phyloP scores from a whole-genome alignment of 2,888 invertebrate genomes.

The Caradrina kadenii region DNA sequence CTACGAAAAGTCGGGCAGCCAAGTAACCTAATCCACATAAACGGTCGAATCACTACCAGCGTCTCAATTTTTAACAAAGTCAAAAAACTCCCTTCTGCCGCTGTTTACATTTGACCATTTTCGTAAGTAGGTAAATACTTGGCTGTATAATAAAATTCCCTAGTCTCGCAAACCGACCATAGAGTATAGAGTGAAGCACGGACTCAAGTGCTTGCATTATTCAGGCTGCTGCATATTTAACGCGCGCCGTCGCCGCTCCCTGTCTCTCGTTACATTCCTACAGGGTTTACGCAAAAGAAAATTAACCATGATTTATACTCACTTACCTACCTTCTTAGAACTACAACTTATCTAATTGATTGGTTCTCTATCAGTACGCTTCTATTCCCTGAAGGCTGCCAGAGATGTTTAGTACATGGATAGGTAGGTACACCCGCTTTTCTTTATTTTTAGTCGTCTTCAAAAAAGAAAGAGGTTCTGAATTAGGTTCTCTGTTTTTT shows the following conservation, averaged over 20 bases:
- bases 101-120: conserved; percentile 23
- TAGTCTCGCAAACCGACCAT: conserved; percentile 52
- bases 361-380: not conserved
- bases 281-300: conserved; percentile 36
- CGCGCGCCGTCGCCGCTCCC: conserved; percentile 56
- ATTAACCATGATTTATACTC: conserved; percentile 37
- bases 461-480: too few species aligned
- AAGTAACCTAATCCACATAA: too few species aligned
- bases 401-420: not conserved
- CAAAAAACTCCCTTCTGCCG: not conserved
- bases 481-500: too few species aligned
- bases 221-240: conserved; percentile 79
- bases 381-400: not conserved
- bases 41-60: not conserved
- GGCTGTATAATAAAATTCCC: conserved; percentile 61
- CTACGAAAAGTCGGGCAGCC: too few species aligned
- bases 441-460: too few species aligned
- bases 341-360: conserved; percentile 3
- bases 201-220: conserved; percentile 74
- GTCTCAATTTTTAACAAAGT: not conserved
- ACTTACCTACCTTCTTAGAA: not conserved
- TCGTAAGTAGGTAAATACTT: conserved; percentile 53
- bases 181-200: conserved; percentile 46
- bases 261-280: conserved; percentile 47
- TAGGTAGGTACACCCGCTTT: too few species aligned